A percentile compares a stretch with the other conserved stretches of the same genome.
Evolutionary conservation across 2,888 invertebrate species (phyloP).

Genomic region (Drosophila borealis): DNA sequence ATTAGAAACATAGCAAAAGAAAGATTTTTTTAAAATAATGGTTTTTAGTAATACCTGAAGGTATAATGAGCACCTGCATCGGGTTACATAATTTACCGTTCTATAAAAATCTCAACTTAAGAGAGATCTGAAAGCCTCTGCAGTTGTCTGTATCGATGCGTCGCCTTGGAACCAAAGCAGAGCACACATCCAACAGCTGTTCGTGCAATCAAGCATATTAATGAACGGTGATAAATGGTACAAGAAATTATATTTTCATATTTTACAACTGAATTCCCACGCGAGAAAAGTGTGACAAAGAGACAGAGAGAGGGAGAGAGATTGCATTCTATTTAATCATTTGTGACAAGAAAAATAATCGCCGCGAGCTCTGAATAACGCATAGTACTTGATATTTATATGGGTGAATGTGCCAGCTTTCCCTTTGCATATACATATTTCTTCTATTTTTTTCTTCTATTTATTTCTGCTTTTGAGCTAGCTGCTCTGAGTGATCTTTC

Average conservation of each 20-base stretch:
- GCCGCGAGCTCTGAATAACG: constrained; percentile 44
- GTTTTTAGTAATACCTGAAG: too few species aligned
- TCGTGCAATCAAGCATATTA: constrained; percentile 71
- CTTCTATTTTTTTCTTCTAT: constrained; percentile 19
- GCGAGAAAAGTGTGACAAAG: not conserved
- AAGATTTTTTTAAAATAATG: not conserved
- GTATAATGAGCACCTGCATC: not conserved
- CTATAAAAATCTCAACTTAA: constrained; percentile 24
- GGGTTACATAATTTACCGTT: constrained; percentile 20
- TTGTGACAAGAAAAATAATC: constrained; percentile 80
- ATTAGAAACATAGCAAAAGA: not conserved
- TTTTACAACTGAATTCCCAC: constrained; percentile 37
- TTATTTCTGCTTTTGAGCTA: constrained; percentile 21
- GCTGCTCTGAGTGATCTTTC: constrained; percentile 24
- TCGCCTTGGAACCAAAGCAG: constrained; percentile 31
- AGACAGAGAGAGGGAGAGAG: constrained; percentile 5
- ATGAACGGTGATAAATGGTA: constrained; percentile 68
- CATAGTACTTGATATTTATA: constrained; percentile 14
- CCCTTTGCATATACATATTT: constrained; percentile 4
- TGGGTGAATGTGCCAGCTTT: constrained; percentile 17
- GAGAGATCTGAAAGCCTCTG: constrained; percentile 44
- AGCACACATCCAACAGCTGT: constrained; percentile 66
- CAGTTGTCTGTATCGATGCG: constrained; percentile 52
- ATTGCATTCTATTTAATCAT: constrained; percentile 68
- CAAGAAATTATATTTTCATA: constrained; percentile 55